Base-by-base conservation (phyloP, 2,797 vertebrate genomes). In the Linurgus olivaceus region DNA sequence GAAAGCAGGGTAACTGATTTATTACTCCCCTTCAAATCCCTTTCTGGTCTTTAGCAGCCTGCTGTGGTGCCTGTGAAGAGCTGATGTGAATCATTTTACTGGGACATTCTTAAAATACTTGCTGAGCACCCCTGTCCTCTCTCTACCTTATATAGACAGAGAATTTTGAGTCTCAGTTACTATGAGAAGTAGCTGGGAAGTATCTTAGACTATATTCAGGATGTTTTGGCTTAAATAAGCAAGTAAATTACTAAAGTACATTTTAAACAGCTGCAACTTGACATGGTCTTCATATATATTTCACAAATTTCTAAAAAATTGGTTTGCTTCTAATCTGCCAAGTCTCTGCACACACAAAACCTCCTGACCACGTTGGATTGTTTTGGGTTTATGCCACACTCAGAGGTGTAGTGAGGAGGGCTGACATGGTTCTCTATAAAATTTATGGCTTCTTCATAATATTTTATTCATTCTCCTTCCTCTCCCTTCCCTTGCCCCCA, bases 401-500 rank as follows among this genome's bases (percentile, higher is more conserved):
- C 54, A 55, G 73, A 72, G 16, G 15, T 37, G 19, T 26, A 61
- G 58, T 10, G 4, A 38, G 33, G 13, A 86, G 47, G 38, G 35
- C 17, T 68, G 47, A 20, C 45, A 67, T 28, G 71, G 19, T 51
- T 88, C 21, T 61, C 10, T 85, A 0, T 68, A 48, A 77, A 55
- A 58, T 33, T 6, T 42, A 19, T 74, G 52, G 17, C 6, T 65
- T 74, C 38, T 94, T 81, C 40, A 51, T 78, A 86, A 80, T 85
- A 80, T 9, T 88, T 77, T 40, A 28, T 85, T 94, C 38, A 26
- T 89, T 42, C 6, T 28, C 1, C 2, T 5, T 42, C 79, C 61
- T 40, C 33, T n/a, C 25, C 4, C 3, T 13, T 3, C 11, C 11
- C 28, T 7, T 3, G 3, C 7, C 2, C 1, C 7, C 8, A n/a